phyloP scores from a whole-genome alignment of 2,113 vertebrate genomes.

The Vulpes ferrilata region DNA sequence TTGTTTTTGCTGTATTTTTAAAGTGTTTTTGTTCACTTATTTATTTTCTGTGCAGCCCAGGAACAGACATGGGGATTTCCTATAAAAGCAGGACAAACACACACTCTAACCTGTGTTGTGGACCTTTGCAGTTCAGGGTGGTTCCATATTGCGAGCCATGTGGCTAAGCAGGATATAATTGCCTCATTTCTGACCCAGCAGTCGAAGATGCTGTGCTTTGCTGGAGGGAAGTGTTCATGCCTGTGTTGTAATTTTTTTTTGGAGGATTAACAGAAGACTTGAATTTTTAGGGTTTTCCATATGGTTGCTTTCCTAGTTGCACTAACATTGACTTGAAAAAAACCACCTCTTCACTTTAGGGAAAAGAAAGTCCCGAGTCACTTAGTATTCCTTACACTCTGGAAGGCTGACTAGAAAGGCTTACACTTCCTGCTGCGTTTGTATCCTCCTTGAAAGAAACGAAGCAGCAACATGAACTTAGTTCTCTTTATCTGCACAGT shows the following conservation, averaged over 20 bases:
- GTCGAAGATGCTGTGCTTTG: slow-evolving; percentile 56
- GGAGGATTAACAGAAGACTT: slow-evolving; percentile 53
- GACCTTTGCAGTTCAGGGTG: slow-evolving; percentile 24
- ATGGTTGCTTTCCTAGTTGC: not conserved
- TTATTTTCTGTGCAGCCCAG: not conserved
- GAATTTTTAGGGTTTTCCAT: slow-evolving; percentile 61
- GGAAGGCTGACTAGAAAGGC: slow-evolving; percentile 18
- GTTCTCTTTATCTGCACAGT: slow-evolving; percentile 73
- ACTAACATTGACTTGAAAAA: not conserved
- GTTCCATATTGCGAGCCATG: not conserved
- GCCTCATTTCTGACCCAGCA: slow-evolving; percentile 65
- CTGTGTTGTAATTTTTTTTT: not conserved
- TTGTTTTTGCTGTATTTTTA: slow-evolving; percentile 8
- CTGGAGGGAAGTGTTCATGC: slow-evolving; percentile 54
- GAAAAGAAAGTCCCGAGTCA: slow-evolving; percentile 13
- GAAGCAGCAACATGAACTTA: slow-evolving; percentile 70
- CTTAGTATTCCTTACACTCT: slow-evolving; percentile 63
- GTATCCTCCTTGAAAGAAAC: slow-evolving; percentile 66
- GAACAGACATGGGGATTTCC: not conserved
- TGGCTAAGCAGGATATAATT: slow-evolving; percentile 3
- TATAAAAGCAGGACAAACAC: not conserved
- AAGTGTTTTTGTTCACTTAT: slow-evolving; percentile 14
- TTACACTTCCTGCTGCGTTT: slow-evolving; percentile 69
- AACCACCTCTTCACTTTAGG: slow-evolving; percentile 33
- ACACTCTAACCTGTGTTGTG: not conserved